phyloP scores from a whole-genome alignment of 1,140 invertebrate species.

The Drosophila erecta region DNA sequence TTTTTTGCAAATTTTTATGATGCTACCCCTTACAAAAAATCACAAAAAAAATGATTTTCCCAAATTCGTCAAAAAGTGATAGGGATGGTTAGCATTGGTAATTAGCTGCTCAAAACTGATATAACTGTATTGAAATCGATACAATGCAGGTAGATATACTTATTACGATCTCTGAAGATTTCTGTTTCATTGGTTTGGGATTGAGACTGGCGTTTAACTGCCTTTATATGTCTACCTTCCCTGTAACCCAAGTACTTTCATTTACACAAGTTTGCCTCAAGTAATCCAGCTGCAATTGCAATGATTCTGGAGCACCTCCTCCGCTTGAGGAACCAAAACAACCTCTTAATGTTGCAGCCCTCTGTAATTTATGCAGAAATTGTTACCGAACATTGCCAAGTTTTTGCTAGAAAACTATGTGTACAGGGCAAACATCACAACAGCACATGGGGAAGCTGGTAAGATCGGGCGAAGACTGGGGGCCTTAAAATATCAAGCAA shows the following conservation, averaged over 20 bases:
- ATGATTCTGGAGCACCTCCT: slow-evolving; percentile 16
- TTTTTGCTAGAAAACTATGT: slow-evolving; percentile 60
- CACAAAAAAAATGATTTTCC: no score
- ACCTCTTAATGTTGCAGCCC: slow-evolving; percentile 44
- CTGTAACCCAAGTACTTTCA: slow-evolving; percentile 10
- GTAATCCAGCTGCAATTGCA: slow-evolving; percentile 48
- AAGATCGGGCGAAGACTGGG: slow-evolving; percentile 23
- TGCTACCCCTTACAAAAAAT: no score
- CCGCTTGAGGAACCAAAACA: slow-evolving; percentile 9
- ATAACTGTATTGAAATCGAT: no score
- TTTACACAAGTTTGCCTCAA: slow-evolving; percentile 18
- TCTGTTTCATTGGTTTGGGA: background rate
- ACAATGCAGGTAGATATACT: no score
- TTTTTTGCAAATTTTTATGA: no score
- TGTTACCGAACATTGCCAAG: slow-evolving; percentile 77
- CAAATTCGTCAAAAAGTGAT: no score
- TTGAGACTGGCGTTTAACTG: no score
- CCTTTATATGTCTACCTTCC: background rate
- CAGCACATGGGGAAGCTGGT: slow-evolving; percentile 25
- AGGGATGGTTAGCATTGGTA: no score
- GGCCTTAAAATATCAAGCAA: slow-evolving; percentile 78
- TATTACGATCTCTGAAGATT: background rate
- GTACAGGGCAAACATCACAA: slow-evolving; percentile 55
- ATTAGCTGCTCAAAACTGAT: no score
- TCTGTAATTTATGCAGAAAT: slow-evolving; percentile 76